Conservation (phyloP, 2,113 vertebrate genomes). For the Nesogale talazaci region DNA sequence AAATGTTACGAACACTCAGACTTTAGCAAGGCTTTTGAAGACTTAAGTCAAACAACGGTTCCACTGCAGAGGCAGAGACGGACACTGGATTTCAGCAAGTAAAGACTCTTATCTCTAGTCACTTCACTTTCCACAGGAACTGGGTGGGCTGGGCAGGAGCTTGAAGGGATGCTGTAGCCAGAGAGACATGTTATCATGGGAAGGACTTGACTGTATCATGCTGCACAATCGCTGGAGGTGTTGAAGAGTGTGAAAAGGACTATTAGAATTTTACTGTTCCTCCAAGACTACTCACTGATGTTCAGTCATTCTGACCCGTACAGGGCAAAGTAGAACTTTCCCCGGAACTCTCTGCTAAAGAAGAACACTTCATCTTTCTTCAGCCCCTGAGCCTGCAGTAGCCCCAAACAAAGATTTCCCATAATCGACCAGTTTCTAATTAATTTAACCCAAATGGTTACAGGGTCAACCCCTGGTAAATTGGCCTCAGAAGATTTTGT, state of each 20-base stretch:
- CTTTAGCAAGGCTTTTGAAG: background rate
- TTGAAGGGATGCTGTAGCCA: background rate
- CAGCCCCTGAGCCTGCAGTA: background rate
- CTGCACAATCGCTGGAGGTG: background rate
- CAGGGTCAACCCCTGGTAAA: background rate
- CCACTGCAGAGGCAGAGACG: background rate
- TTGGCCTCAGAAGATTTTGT: background rate
- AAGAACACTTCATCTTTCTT: no score
- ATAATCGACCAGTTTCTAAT: no score
- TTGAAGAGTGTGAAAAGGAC: background rate
- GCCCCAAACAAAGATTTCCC: background rate
- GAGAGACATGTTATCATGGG: background rate
- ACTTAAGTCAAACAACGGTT: background rate
- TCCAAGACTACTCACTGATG: no score
- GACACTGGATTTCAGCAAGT: background rate
- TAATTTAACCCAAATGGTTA: background rate
- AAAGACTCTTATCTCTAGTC: background rate
- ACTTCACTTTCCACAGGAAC: no score
- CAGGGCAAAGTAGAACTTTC: no score
- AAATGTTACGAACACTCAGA: background rate
- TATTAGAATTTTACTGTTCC: background rate
- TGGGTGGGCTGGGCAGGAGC: background rate
- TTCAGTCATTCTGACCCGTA: no score
- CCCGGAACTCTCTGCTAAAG: no score
- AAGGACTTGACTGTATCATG: background rate